Conservation (phyloP, 2,797 vertebrate species). For the Triplophysa bombifrons region DNA sequence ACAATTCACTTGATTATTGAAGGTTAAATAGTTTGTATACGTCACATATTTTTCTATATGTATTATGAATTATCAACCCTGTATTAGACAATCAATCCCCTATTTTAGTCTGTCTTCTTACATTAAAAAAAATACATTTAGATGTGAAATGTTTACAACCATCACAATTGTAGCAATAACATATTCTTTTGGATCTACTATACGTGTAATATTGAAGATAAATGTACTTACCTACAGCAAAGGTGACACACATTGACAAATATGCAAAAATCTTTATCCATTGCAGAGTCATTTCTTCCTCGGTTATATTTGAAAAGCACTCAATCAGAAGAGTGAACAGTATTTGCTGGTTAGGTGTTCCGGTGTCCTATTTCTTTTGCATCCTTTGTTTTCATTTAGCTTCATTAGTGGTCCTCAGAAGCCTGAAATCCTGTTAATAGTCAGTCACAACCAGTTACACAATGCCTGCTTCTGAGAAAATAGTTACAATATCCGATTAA, state of each 20-base stretch:
- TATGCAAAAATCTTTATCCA: constrained; percentile 42
- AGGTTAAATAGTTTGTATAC: not conserved
- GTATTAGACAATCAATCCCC: not conserved
- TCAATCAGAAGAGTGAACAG: not conserved
- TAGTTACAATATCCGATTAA: constrained; percentile 37
- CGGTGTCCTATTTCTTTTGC: not conserved
- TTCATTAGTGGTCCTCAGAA: constrained; percentile 11
- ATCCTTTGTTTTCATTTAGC: constrained; percentile 20
- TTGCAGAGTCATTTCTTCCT: constrained; percentile 59
- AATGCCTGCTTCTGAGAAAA: constrained; percentile 40
- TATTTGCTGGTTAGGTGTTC: constrained; percentile 2
- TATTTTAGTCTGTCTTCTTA: too few relatives aligned
- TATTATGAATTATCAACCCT: not conserved
- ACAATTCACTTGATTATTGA: not conserved
- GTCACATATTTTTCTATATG: not conserved
- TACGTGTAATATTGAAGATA: not conserved
- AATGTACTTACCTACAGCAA: constrained; percentile 56
- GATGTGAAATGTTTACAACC: not conserved
- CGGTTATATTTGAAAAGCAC: not conserved
- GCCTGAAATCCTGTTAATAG: constrained; percentile 45
- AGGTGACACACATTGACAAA: constrained; percentile 53
- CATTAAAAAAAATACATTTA: too few relatives aligned
- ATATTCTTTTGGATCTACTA: not conserved
- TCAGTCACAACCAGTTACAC: constrained; percentile 21
- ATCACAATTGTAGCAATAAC: not conserved